These are phyloP conservation scores for Salvelinus namaycush DNA, from an alignment of 2,113 vertebrate species.

Conservation along the genomic window DNA sequence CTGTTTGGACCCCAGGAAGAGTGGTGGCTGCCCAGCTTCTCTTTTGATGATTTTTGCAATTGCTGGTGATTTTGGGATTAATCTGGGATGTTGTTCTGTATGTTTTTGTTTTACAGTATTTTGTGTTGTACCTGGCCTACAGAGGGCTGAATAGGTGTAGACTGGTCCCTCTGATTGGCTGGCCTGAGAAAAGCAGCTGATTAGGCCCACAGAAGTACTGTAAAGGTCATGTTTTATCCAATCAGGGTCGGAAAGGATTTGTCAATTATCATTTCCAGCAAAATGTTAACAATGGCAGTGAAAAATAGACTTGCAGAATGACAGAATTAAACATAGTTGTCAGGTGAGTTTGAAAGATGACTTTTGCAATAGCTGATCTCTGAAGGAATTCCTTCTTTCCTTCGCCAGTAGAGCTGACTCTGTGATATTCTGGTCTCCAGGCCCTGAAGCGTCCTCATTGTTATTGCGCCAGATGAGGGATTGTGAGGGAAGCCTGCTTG, in stretches of 20 bases:
- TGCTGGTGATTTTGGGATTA: too few relatives aligned
- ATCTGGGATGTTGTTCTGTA: too few relatives aligned
- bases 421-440: background rate
- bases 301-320: background rate
- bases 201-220: background rate
- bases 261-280: background rate
- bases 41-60: too few relatives aligned
- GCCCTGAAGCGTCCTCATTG: slow-evolving; percentile 1
- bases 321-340: background rate
- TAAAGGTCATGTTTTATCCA: background rate
- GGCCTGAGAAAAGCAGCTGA: background rate
- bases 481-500: slow-evolving; percentile 6
- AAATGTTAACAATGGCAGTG: background rate
- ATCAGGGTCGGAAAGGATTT: background rate
- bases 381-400: slow-evolving; percentile 9
- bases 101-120: too few relatives aligned
- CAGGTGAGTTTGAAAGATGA: slow-evolving; percentile 1
- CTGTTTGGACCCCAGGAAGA: too few relatives aligned
- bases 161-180: background rate
- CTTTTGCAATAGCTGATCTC: background rate
- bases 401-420: background rate
- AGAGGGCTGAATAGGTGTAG: background rate
- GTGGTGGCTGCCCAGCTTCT: too few relatives aligned
- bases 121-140: background rate
- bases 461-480: slow-evolving; percentile 8